phyloP scores from a whole-genome alignment of 2,113 vertebrate species.

The Ptilonorhynchus violaceus region DNA sequence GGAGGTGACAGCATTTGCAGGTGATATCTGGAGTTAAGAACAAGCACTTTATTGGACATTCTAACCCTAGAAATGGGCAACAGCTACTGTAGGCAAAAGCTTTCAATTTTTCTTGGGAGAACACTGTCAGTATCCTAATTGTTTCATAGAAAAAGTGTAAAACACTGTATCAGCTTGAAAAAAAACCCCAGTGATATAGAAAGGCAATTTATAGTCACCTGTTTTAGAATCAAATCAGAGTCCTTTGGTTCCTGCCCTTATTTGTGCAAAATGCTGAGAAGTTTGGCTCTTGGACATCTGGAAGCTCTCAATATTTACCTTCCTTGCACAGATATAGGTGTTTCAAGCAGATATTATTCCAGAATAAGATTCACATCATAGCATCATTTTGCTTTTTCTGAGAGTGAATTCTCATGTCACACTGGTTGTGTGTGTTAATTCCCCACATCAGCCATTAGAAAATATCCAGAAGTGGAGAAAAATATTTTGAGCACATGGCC shows the following conservation, averaged over 20 bases:
- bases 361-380: not conserved
- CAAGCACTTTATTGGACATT: not conserved
- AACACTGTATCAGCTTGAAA: not conserved
- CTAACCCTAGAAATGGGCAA: not conserved
- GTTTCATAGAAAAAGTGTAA: not conserved
- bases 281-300: not conserved
- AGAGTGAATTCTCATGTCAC: not conserved
- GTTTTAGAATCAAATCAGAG: not conserved
- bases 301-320: not conserved
- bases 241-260: not conserved
- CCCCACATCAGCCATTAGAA: not conserved
- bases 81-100: not conserved
- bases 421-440: not conserved
- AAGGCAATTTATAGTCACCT: not conserved
- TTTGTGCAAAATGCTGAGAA: not conserved
- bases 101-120: not conserved
- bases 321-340: not conserved
- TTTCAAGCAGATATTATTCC: not conserved
- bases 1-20: not conserved
- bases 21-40: not conserved
- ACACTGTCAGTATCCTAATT: fast-evolving
- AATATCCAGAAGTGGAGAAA: not conserved
- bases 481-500: not conserved
- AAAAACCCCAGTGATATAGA: not conserved
- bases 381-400: not conserved